Conservation (phyloP, 2,888 invertebrate genomes). For the Cabera pusaria region DNA sequence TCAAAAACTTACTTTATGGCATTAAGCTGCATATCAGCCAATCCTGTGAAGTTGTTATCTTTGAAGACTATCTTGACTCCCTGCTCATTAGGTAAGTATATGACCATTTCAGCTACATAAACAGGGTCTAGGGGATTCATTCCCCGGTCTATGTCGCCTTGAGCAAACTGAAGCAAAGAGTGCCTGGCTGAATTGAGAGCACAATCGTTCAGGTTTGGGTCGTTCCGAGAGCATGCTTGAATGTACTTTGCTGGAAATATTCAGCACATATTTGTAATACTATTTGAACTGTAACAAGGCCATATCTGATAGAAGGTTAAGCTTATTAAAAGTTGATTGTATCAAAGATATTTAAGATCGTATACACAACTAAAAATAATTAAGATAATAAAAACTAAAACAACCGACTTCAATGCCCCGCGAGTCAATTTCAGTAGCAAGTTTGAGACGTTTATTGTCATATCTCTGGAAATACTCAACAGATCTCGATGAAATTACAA, state of each 20-base stretch:
- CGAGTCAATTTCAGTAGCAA: no score
- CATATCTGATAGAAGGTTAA: no score
- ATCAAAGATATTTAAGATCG: no score
- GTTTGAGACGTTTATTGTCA: no score
- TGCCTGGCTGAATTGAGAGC: slow-evolving; percentile 56
- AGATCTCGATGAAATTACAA: no score
- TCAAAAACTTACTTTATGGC: slow-evolving; percentile 44
- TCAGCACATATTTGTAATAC: no score
- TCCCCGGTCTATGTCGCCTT: slow-evolving; percentile 50
- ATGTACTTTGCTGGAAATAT: slow-evolving; percentile 56
- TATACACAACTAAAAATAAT: no score
- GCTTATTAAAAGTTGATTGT: no score
- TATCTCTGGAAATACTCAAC: no score
- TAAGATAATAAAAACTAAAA: no score
- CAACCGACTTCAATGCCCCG: no score
- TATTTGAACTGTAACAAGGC: no score
- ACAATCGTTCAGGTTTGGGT: slow-evolving; percentile 60
- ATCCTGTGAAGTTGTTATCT: slow-evolving; percentile 58
- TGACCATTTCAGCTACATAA: slow-evolving; percentile 55
- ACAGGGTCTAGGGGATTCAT: slow-evolving; percentile 55
- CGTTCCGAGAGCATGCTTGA: slow-evolving; percentile 56
- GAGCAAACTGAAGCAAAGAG: slow-evolving; percentile 51
- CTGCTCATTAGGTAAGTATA: slow-evolving; percentile 59
- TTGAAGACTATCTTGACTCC: slow-evolving; percentile 57
- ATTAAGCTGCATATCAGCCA: slow-evolving; percentile 51